These are phyloP conservation scores for Ochropleura plecta DNA, from an alignment of 2,888 invertebrate genomes.

Conservation along the genomic window DNA sequence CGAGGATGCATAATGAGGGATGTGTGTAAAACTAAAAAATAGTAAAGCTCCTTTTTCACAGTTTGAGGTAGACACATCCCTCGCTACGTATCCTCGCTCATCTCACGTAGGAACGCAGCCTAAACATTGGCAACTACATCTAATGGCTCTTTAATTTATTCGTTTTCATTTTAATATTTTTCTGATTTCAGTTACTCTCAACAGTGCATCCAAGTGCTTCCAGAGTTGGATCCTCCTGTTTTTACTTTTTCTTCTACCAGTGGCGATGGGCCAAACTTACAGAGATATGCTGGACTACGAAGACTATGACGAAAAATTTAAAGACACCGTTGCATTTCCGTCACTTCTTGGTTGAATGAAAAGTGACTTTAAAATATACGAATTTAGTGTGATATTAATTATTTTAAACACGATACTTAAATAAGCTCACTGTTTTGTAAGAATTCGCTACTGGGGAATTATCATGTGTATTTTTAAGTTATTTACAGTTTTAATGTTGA, in stretches of 20 bases:
- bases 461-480: neutral
- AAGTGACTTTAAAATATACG: constrained; percentile 46
- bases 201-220: constrained; percentile 74
- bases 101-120: too few relatives aligned
- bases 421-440: constrained; percentile 47
- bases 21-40: too few relatives aligned
- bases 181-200: constrained; percentile 84
- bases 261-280: constrained; percentile 76
- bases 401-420: constrained; percentile 46
- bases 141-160: neutral
- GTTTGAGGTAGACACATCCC: too few relatives aligned
- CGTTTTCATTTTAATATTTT: constrained; percentile 8
- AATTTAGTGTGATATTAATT: constrained; percentile 65
- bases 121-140: neutral
- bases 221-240: constrained; percentile 81
- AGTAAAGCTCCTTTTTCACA: too few relatives aligned
- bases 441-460: constrained; percentile 12
- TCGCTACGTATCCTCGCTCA: too few relatives aligned
- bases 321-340: constrained; percentile 56
- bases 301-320: constrained; percentile 69
- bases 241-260: constrained; percentile 79
- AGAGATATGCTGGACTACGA: constrained; percentile 65
- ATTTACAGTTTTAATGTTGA: neutral
- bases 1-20: too few relatives aligned
- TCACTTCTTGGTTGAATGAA: constrained; percentile 75